Evolutionary conservation across 2,888 invertebrate species (phyloP).

Genomic region (Pseudococcus jackbeardsleyi): DNA sequence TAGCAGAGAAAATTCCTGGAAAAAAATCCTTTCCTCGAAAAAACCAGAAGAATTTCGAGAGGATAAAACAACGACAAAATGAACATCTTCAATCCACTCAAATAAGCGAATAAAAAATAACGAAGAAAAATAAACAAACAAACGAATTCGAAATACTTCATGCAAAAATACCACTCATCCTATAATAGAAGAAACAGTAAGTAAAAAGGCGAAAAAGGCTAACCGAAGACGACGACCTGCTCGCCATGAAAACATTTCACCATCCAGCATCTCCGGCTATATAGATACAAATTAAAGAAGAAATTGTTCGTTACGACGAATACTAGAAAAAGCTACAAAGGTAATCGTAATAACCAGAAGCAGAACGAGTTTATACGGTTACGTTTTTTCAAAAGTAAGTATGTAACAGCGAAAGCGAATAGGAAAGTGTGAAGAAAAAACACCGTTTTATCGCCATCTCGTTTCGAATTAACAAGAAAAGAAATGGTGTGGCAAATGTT

Average conservation of each 20-base stretch:
- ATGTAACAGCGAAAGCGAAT: background rate
- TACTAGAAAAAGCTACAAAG: slow-evolving; percentile 11
- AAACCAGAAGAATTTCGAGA: background rate
- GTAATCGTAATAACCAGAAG: slow-evolving; percentile 34
- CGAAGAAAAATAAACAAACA: background rate
- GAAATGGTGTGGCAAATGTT: slow-evolving; percentile 33
- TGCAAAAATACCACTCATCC: background rate
- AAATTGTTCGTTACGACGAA: slow-evolving; percentile 33
- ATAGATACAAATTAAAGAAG: slow-evolving; percentile 22
- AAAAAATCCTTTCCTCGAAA: background rate
- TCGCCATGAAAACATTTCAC: slow-evolving; percentile 1
- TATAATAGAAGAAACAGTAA: background rate
- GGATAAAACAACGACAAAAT: background rate
- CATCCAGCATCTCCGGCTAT: background rate
- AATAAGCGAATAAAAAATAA: background rate
- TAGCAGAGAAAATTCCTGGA: too few species aligned
- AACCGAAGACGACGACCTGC: background rate
- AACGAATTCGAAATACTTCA: slow-evolving; percentile 4
- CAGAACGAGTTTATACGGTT: background rate
- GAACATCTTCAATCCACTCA: background rate
- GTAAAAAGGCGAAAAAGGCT: background rate
- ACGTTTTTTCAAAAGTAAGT: background rate
- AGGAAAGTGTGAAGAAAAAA: background rate
- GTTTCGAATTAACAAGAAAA: slow-evolving; percentile 27
- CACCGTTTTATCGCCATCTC: background rate